Evolutionary conservation across 2,113 vertebrate species (phyloP).

Genomic region (Capra hircus): DNA sequence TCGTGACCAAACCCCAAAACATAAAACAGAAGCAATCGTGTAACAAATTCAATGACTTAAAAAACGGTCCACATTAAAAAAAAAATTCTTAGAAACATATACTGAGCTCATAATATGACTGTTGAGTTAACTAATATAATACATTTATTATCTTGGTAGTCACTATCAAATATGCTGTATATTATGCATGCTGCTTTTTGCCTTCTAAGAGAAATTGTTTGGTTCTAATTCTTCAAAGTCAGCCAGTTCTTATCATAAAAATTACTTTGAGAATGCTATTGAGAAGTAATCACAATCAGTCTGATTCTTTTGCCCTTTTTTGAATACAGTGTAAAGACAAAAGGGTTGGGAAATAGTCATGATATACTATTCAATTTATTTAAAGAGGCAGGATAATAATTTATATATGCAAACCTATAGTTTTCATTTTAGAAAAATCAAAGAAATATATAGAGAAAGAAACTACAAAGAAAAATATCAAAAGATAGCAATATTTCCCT

Average conservation of each 20-base stretch:
- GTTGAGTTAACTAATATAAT: not conserved
- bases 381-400: not conserved
- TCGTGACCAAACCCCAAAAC: not conserved
- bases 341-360: not conserved
- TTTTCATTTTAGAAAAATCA: not conserved
- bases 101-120: not conserved
- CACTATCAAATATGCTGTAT: not conserved
- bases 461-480: not conserved
- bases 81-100: not conserved
- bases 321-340: not conserved
- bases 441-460: not conserved
- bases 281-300: not conserved
- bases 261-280: not conserved
- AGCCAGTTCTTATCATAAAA: not conserved
- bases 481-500: not conserved
- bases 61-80: not conserved
- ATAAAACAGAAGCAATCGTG: not conserved
- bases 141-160: not conserved
- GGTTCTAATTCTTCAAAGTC: not conserved
- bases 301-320: not conserved
- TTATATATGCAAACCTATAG: not conserved
- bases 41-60: not conserved
- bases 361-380: not conserved
- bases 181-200: not conserved
- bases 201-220: not conserved